phyloP scores from a whole-genome alignment of 2,888 invertebrate genomes.

The Torymus auratus region DNA sequence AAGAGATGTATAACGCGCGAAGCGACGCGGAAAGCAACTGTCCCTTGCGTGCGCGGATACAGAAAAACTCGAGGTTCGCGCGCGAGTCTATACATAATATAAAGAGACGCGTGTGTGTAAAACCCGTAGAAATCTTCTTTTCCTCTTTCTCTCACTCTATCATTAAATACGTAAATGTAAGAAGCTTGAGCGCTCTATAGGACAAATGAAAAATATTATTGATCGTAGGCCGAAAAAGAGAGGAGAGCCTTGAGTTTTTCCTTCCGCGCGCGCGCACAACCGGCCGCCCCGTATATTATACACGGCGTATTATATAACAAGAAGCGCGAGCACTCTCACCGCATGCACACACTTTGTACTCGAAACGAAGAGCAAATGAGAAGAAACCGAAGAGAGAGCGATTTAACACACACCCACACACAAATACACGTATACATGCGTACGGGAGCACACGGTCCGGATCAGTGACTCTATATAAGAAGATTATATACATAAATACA shows the following conservation, averaged over 20 bases:
- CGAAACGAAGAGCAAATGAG: not conserved
- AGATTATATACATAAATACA: slow-evolving; percentile 15
- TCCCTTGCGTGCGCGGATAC: slow-evolving; percentile 6
- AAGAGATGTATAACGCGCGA: not conserved
- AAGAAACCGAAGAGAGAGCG: slow-evolving; percentile 1
- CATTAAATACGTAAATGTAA: slow-evolving; percentile 26
- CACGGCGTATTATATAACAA: no score
- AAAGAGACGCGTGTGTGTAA: not conserved
- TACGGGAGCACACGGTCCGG: not conserved
- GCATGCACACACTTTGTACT: slow-evolving; percentile 28
- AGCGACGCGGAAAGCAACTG: slow-evolving; percentile 18
- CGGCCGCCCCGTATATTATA: no score
- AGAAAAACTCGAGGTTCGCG: slow-evolving; percentile 27
- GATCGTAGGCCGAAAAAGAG: not conserved
- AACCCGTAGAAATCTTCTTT: slow-evolving; percentile 12
- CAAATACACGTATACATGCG: slow-evolving; percentile 1
- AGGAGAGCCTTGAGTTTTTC: slow-evolving; percentile 38
- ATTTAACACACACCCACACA: not conserved
- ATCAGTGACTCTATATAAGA: not conserved
- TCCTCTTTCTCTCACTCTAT: slow-evolving; percentile 17
- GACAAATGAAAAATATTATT: slow-evolving; percentile 26
- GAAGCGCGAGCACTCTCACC: no score
- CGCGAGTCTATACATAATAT: no score
- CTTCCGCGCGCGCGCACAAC: not conserved
- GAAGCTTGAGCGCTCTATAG: slow-evolving; percentile 27